phyloP scores from a whole-genome alignment of 2,113 vertebrate species.

The Phalacrocorax aristotelis region DNA sequence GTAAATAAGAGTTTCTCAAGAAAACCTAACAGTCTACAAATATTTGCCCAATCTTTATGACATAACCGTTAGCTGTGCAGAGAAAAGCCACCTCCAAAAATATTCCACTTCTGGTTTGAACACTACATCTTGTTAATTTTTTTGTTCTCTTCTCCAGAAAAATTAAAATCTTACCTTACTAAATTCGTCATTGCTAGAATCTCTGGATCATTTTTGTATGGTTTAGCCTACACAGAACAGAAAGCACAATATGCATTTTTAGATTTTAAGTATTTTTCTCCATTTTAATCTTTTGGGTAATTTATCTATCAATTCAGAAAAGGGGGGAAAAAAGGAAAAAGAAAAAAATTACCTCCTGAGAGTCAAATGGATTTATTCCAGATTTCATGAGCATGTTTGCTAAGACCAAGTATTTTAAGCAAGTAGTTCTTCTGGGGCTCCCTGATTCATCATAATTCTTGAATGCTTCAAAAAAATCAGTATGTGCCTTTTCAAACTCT shows the following conservation, averaged over 20 bases:
- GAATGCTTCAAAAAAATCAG: conserved; percentile 99
- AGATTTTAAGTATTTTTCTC: neutral
- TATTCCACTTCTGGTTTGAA: neutral
- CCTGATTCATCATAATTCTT: conserved; percentile 99
- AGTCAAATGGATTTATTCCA: conserved; percentile 99
- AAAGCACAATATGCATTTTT: conserved; percentile 40
- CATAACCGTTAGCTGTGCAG: neutral
- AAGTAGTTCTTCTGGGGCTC: conserved; percentile 97
- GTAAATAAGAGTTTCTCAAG: neutral
- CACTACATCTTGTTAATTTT: neutral
- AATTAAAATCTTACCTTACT: conserved; percentile 89
- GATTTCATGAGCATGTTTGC: conserved; percentile 99
- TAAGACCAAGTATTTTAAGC: conserved; percentile 98
- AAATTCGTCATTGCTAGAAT: conserved; percentile 99
- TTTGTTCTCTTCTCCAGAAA: neutral
- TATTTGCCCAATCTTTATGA: neutral
- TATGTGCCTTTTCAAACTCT: conserved; percentile 99
- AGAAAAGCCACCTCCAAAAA: neutral
- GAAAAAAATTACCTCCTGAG: conserved; percentile 88
- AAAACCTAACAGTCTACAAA: neutral
- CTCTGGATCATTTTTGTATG: conserved; percentile 99
- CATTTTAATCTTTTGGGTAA: neutral
- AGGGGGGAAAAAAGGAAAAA: neutral
- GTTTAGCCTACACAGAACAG: conserved; percentile 88
- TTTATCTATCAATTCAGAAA: neutral